These are phyloP conservation scores for Malthinus flaveolus DNA, from an alignment of 2,888 invertebrate species.

Conservation along the genomic window DNA sequence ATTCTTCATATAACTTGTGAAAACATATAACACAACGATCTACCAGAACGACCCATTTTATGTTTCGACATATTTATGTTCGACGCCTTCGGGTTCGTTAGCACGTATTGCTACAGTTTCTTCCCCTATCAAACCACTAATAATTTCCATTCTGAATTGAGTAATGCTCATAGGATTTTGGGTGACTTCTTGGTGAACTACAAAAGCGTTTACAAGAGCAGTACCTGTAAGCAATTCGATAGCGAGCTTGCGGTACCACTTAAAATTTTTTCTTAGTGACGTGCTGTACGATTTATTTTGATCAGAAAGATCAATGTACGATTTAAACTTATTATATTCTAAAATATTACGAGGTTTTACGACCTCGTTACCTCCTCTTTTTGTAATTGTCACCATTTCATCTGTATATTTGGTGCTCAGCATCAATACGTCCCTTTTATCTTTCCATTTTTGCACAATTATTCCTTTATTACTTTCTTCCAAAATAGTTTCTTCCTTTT, in stretches of 20 bases:
- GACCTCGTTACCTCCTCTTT: slow-evolving; percentile 5
- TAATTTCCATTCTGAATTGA: background rate
- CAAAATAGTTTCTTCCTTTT: slow-evolving; percentile 33
- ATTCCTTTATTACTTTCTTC: slow-evolving; percentile 34
- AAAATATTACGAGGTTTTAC: slow-evolving; percentile 25
- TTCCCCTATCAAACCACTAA: background rate
- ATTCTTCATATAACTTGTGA: background rate
- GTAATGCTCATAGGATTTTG: slow-evolving; percentile 27
- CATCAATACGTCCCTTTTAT: slow-evolving; percentile 26
- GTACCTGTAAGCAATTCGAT: slow-evolving; percentile 16
- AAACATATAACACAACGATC: background rate
- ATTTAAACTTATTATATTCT: slow-evolving; percentile 31
- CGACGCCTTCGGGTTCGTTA: background rate
- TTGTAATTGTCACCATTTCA: slow-evolving; percentile 2
- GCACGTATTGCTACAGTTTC: background rate
- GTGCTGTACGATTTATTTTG: slow-evolving; percentile 27
- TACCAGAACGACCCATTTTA: background rate
- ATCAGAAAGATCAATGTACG: slow-evolving; percentile 33
- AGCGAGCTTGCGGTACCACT: slow-evolving; percentile 23
- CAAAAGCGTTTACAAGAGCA: slow-evolving; percentile 17
- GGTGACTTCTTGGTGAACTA: slow-evolving; percentile 30
- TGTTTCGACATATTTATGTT: slow-evolving; percentile 3
- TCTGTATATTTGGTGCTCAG: background rate
- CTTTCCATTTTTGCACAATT: slow-evolving; percentile 35
- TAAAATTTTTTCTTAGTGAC: slow-evolving; percentile 32